A percentile compares a stretch with the other conserved stretches of the same genome.
Evolutionary conservation across 2,113 vertebrate genomes (phyloP).

Genomic region (Microtus ochrogaster): DNA sequence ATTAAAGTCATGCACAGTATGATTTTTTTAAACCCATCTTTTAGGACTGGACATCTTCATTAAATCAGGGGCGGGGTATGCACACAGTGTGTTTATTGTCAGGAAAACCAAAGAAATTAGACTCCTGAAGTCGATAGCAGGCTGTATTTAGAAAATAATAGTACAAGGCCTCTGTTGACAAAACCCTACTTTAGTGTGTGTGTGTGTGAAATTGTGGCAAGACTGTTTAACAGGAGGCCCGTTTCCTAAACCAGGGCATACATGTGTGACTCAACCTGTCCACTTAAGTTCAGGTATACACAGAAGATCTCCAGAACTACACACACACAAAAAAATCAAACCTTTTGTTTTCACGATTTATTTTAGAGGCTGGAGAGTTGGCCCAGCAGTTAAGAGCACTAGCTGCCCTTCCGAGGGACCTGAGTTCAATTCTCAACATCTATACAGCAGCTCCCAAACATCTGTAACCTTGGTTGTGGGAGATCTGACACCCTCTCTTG

Average conservation of each 20-base stretch:
- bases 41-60: slow-evolving; percentile 6
- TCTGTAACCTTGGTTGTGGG: not conserved
- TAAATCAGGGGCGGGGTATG: not conserved
- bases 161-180: not conserved
- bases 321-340: not conserved
- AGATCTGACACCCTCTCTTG: not conserved
- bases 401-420: not conserved
- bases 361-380: not conserved
- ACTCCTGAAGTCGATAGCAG: not conserved
- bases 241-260: too few relatives aligned
- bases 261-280: not conserved
- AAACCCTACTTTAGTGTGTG: not conserved
- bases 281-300: not conserved
- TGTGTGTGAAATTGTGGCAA: not conserved
- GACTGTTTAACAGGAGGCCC: not conserved
- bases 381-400: not conserved
- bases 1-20: slow-evolving; percentile 87
- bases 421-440: too few relatives aligned
- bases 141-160: not conserved
- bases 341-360: not conserved
- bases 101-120: not conserved
- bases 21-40: not conserved
- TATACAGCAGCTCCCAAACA: not conserved
- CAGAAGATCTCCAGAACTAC: not conserved
- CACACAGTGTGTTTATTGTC: not conserved